phyloP scores from a whole-genome alignment of 2,888 invertebrate species.

The Nomada lathburiana region DNA sequence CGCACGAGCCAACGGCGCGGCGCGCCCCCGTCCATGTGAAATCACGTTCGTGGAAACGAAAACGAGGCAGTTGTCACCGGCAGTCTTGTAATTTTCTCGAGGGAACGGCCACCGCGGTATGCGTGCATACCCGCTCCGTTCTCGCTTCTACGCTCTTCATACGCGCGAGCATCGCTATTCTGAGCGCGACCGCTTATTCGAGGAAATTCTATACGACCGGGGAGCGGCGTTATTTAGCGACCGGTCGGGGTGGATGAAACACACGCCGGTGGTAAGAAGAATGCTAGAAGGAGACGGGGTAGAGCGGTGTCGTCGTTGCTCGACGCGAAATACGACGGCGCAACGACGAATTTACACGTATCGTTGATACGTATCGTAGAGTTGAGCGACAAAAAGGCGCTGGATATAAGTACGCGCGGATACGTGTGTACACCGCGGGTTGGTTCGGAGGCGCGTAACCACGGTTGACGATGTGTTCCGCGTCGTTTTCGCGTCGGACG shows the following conservation, averaged over 20 bases:
- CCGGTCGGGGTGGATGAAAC: slow-evolving; percentile 8
- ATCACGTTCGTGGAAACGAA: slow-evolving; percentile 61
- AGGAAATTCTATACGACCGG: slow-evolving; percentile 43
- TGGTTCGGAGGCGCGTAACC: not conserved
- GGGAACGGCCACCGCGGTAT: slow-evolving; percentile 28
- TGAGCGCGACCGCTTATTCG: slow-evolving; percentile 43
- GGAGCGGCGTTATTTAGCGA: slow-evolving; percentile 38
- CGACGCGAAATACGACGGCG: not conserved
- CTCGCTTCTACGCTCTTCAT: not conserved
- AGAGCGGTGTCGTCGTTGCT: not conserved
- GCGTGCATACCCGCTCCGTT: not conserved
- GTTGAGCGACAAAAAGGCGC: no score
- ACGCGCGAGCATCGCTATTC: slow-evolving; percentile 42
- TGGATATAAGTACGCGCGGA: not conserved
- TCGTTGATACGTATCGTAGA: no score
- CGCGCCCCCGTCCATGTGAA: slow-evolving; percentile 16
- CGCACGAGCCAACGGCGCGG: slow-evolving; percentile 36
- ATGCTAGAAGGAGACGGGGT: not conserved
- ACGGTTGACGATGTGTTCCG: not conserved
- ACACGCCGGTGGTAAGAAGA: not conserved
- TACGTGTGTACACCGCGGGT: not conserved
- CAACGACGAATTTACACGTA: not conserved
- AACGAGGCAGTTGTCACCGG: slow-evolving; percentile 52
- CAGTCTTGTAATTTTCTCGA: slow-evolving; percentile 53
- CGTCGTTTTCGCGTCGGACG: slow-evolving; percentile 14